These are phyloP conservation scores for Geotrupes spiniger DNA, from an alignment of 2,888 invertebrate species.

Conservation along the genomic window DNA sequence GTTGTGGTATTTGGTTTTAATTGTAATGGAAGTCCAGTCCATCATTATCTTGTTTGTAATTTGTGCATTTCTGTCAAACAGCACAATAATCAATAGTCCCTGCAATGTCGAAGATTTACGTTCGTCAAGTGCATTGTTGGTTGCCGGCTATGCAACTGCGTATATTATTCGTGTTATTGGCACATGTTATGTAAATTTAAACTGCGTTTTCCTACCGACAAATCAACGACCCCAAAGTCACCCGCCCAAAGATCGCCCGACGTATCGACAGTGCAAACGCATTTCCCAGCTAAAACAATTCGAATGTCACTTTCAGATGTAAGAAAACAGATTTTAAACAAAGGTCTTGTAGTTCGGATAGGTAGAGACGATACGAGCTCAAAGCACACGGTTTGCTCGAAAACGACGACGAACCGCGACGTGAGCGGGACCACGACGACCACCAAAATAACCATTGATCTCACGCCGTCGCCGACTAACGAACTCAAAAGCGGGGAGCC, in stretches of 20 bases:
- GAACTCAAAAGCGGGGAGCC: conserved; percentile 21
- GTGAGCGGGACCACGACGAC: conserved; percentile 44
- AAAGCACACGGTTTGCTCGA: conserved; percentile 46
- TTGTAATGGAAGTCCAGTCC: too few relatives aligned
- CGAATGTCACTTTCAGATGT: conserved; percentile 38
- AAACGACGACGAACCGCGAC: conserved; percentile 43
- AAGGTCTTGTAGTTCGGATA: conserved; percentile 50
- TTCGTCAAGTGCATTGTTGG: too few relatives aligned
- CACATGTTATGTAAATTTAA: too few relatives aligned
- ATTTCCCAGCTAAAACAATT: background rate
- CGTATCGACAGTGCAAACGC: background rate
- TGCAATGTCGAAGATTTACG: too few relatives aligned
- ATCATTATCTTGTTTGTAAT: too few relatives aligned
- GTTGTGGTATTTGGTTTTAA: too few relatives aligned
- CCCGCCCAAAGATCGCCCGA: too few relatives aligned
- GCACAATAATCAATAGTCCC: too few relatives aligned
- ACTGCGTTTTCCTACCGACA: background rate
- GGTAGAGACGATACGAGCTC: conserved; percentile 44
- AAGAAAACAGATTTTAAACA: conserved; percentile 46
- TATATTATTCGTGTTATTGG: too few relatives aligned
- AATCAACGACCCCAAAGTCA: background rate
- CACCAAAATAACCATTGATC: conserved; percentile 51
- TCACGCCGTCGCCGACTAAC: conserved; percentile 41
- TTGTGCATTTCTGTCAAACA: too few relatives aligned
- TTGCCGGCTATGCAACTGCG: too few relatives aligned